phyloP scores from a whole-genome alignment of 2,797 vertebrate species.

The Jordanella pulchra region DNA sequence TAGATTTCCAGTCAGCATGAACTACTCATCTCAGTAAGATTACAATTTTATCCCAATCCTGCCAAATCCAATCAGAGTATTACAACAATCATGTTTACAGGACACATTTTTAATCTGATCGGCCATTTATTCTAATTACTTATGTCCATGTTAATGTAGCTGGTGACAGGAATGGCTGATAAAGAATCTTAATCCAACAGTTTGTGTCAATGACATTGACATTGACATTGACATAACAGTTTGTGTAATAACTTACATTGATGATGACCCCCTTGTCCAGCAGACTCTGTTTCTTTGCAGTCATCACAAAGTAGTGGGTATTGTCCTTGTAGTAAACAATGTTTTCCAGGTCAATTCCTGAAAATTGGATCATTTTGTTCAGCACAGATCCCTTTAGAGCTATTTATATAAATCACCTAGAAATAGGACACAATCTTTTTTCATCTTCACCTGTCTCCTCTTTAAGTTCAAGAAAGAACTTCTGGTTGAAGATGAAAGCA shows the following conservation, averaged over 20 bases:
- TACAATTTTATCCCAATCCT: too few relatives aligned
- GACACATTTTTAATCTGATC: too few relatives aligned
- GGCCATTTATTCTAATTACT: too few relatives aligned
- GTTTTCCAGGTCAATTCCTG: constrained; percentile 97
- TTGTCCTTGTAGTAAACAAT: constrained; percentile 98
- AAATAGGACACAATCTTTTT: neutral
- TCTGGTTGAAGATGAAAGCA: constrained; percentile 99
- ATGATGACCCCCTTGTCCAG: constrained; percentile 96
- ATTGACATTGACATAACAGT: too few relatives aligned
- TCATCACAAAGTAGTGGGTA: constrained; percentile 99
- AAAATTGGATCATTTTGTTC: constrained; percentile 12
- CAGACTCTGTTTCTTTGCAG: constrained; percentile 96
- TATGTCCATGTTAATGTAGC: too few relatives aligned
- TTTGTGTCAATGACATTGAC: too few relatives aligned
- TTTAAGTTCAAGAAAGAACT: constrained; percentile 96
- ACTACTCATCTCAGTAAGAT: too few relatives aligned
- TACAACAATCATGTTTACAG: too few relatives aligned
- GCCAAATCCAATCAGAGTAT: too few relatives aligned
- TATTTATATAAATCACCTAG: neutral
- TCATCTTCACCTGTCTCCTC: constrained; percentile 88
- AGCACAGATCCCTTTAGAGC: neutral
- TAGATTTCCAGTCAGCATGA: too few relatives aligned
- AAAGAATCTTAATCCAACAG: too few relatives aligned
- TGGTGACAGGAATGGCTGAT: neutral
- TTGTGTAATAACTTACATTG: constrained; percentile 74